Conservation (phyloP, 2,888 invertebrate species). For the Hirtodrosophila alboralis region DNA sequence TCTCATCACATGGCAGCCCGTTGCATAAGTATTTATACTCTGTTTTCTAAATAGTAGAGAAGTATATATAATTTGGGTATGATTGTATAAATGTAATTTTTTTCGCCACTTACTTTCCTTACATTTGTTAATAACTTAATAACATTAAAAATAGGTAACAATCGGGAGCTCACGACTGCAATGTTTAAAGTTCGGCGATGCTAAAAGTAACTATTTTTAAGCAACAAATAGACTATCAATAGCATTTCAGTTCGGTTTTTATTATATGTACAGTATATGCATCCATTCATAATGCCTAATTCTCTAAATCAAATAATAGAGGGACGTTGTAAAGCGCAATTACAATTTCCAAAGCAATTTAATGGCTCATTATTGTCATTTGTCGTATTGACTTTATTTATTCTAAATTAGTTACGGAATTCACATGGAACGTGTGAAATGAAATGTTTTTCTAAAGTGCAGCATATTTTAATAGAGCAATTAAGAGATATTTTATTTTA, state of each 20-base stretch:
- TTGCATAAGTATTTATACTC: conserved; percentile 33
- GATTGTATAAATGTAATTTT: too few species aligned
- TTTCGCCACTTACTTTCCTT: too few species aligned
- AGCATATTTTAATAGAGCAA: background rate
- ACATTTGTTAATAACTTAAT: too few species aligned
- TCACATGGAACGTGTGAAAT: conserved; percentile 8
- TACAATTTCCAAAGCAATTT: conserved; percentile 16
- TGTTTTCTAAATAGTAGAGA: too few species aligned
- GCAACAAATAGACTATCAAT: conserved; percentile 46
- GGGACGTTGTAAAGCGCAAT: conserved; percentile 10
- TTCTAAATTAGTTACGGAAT: conserved; percentile 3
- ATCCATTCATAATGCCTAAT: conserved; percentile 16
- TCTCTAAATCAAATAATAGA: conserved; percentile 13
- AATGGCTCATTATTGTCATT: conserved; percentile 31
- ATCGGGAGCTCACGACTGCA: too few species aligned
- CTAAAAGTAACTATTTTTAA: conserved; percentile 32
- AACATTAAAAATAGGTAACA: too few species aligned
- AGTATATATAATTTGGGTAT: too few species aligned
- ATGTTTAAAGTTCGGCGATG: conserved; percentile 1
- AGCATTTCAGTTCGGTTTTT: conserved; percentile 5
- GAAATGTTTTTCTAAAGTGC: background rate
- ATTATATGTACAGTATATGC: background rate
- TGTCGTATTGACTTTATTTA: conserved; percentile 8
- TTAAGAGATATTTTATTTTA: background rate
- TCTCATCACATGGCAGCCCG: conserved; percentile 7